Conservation (phyloP, 2,888 invertebrate genomes). For the Hololepta plana region DNA sequence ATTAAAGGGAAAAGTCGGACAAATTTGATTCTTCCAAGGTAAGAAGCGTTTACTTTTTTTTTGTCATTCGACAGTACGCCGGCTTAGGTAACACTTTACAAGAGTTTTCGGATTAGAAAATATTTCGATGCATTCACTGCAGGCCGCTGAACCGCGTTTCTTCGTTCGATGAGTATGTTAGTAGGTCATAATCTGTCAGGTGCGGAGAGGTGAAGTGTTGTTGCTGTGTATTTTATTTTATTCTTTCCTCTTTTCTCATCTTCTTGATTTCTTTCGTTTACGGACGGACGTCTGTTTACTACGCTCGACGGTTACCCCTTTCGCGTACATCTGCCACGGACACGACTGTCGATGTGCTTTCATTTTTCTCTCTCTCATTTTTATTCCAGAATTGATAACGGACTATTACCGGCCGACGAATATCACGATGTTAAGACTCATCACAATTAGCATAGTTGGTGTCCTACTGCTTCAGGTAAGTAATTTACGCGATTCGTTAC, state of each 20-base stretch:
- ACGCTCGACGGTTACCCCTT: no score
- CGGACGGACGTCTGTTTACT: no score
- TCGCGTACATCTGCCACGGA: no score
- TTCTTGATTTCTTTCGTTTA: no score
- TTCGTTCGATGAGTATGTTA: conserved; percentile 26
- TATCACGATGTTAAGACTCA: conserved; percentile 14
- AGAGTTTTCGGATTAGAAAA: background rate
- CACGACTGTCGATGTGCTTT: no score
- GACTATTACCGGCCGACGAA: conserved; percentile 14
- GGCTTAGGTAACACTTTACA: background rate
- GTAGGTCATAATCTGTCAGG: conserved; percentile 25
- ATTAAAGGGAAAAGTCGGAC: conserved; percentile 12
- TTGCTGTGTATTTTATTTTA: no score
- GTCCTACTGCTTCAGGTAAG: conserved; percentile 17
- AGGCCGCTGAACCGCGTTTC: conserved; percentile 21
- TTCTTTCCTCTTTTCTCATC: no score
- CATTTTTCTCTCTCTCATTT: no score
- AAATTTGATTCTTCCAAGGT: conserved; percentile 8
- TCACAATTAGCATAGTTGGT: background rate
- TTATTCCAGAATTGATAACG: conserved; percentile 21
- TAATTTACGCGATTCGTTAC: conserved; percentile 5
- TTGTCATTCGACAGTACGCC: background rate
- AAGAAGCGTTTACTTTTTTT: background rate
- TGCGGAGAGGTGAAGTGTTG: conserved; percentile 15
- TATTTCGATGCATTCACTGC: conserved; percentile 13